Conservation (phyloP, 2,888 invertebrate genomes). For the Thymelicus acteon region DNA sequence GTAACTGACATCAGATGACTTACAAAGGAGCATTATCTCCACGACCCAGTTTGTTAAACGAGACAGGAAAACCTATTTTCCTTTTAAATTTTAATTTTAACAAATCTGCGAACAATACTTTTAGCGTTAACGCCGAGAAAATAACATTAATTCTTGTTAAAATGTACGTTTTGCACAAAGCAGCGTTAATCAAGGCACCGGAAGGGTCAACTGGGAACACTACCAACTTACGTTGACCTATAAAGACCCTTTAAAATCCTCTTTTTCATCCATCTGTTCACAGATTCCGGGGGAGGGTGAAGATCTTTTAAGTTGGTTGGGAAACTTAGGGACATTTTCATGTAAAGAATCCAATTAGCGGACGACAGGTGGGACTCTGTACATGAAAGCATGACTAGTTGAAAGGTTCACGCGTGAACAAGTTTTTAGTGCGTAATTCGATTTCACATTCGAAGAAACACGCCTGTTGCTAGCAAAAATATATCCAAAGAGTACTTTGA, state of each 20-base stretch:
- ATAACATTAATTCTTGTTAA: slow-evolving; percentile 60
- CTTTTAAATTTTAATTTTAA: slow-evolving; percentile 27
- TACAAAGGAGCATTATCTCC: slow-evolving; percentile 18
- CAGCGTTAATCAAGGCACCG: slow-evolving; percentile 68
- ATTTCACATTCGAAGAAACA: neutral
- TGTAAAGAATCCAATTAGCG: slow-evolving; percentile 76
- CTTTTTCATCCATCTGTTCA: slow-evolving; percentile 40
- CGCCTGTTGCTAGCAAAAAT: neutral
- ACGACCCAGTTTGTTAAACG: slow-evolving; percentile 24
- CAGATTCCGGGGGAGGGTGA: slow-evolving; percentile 45
- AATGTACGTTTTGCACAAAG: slow-evolving; percentile 58
- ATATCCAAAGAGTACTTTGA: too few species aligned
- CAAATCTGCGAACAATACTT: slow-evolving; percentile 37
- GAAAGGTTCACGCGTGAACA: slow-evolving; percentile 21
- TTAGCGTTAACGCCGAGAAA: slow-evolving; percentile 45
- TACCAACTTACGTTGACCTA: slow-evolving; percentile 53
- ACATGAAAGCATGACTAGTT: slow-evolving; percentile 40
- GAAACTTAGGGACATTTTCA: slow-evolving; percentile 64
- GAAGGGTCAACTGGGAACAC: slow-evolving; percentile 57
- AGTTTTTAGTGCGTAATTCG: slow-evolving; percentile 9
- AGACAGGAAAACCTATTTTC: slow-evolving; percentile 25
- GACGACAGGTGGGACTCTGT: slow-evolving; percentile 62
- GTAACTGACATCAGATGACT: neutral
- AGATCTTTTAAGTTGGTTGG: slow-evolving; percentile 55
- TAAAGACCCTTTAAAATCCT: slow-evolving; percentile 44